Evolutionary conservation across 2,113 vertebrate species (phyloP).

Genomic region (Takifugu bimaculatus): DNA sequence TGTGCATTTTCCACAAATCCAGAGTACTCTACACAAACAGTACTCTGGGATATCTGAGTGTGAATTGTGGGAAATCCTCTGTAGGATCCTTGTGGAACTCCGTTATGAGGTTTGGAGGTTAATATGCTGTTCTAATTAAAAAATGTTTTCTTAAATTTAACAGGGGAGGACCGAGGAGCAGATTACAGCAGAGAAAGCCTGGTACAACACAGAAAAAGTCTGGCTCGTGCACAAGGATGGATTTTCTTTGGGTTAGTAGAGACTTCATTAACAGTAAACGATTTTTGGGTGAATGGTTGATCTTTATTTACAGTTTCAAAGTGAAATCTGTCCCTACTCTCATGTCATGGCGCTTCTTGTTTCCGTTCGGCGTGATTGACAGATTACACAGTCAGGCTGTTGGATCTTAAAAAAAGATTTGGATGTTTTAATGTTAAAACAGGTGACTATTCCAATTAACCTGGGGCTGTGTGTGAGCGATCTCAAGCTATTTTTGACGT

Average conservation of each 20-base stretch:
- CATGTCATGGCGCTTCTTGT: background rate
- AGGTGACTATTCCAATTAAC: background rate
- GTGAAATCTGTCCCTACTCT: background rate
- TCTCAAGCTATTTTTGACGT: constrained; percentile 5
- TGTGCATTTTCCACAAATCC: too few species aligned
- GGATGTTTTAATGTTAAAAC: constrained; percentile 15
- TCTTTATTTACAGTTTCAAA: background rate
- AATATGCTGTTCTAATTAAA: background rate
- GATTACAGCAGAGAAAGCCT: constrained; percentile 84
- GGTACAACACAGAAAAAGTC: constrained; percentile 92
- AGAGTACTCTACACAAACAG: too few species aligned
- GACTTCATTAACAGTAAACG: background rate
- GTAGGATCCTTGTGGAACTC: background rate
- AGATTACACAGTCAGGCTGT: constrained; percentile 1
- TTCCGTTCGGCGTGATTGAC: background rate
- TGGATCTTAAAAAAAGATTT: constrained; percentile 12
- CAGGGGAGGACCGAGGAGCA: constrained; percentile 93
- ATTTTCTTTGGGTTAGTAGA: constrained; percentile 86
- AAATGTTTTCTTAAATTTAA: background rate
- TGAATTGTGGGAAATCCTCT: too few species aligned
- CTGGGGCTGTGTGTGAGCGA: too few species aligned
- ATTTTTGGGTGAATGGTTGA: background rate
- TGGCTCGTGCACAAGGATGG: constrained; percentile 98
- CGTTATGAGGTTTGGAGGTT: background rate
- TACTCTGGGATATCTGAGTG: too few species aligned